Evolutionary conservation across 2,888 invertebrate genomes (phyloP).

Genomic region (Cotesia congregata): DNA sequence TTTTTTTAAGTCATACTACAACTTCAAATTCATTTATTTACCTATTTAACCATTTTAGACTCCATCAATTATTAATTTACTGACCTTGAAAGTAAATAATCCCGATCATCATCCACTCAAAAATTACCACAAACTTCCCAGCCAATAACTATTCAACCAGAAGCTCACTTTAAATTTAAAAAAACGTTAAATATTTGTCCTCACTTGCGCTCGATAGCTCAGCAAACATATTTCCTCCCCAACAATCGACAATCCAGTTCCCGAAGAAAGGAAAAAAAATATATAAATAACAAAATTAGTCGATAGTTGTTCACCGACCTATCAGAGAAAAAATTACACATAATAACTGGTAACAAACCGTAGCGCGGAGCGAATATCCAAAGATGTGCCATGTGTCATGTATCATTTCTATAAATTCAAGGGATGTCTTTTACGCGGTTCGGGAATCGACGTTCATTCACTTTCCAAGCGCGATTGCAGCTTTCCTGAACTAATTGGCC

Average conservation of each 20-base stretch:
- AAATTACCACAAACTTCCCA: no score
- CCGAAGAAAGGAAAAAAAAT: background rate
- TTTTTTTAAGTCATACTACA: no score
- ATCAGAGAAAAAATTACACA: background rate
- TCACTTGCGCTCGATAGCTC: no score
- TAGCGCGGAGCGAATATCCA: background rate
- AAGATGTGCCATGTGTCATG: slow-evolving; percentile 35
- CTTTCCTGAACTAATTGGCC: slow-evolving; percentile 62
- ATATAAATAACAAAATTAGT: background rate
- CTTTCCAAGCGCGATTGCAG: slow-evolving; percentile 52
- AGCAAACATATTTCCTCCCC: background rate
- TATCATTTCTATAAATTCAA: background rate
- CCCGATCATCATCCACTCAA: no score
- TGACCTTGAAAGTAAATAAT: no score
- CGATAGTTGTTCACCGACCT: background rate
- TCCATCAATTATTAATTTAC: no score
- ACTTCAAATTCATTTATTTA: no score
- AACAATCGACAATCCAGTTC: no score
- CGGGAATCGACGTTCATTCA: slow-evolving; percentile 45
- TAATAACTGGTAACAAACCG: background rate
- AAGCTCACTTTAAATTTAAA: no score
- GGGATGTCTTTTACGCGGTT: slow-evolving; percentile 44
- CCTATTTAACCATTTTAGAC: no score
- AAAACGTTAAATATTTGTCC: no score
- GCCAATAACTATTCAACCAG: no score